Conservation (phyloP, 2,888 invertebrate genomes). For the Andrena hattorfiana region DNA sequence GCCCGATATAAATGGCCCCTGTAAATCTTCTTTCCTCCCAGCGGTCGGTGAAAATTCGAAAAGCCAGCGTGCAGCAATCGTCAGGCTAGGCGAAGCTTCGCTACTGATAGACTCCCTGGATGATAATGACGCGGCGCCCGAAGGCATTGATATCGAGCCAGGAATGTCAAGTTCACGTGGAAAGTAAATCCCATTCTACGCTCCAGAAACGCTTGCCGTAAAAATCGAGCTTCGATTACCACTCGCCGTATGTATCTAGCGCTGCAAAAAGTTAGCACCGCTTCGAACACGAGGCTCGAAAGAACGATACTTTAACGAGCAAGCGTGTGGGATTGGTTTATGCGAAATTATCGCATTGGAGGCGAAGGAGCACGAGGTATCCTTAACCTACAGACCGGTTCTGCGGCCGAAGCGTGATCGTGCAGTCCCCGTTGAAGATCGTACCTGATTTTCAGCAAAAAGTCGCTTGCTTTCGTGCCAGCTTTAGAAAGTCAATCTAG, state of each 20-base stretch:
- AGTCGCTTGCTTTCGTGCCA: constrained; percentile 72
- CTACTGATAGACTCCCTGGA: neutral
- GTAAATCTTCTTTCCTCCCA: constrained; percentile 72
- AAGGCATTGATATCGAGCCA: too few species aligned
- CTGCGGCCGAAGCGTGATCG: constrained; percentile 74
- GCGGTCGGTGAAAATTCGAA: constrained; percentile 12
- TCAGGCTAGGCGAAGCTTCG: constrained; percentile 37
- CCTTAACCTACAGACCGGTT: constrained; percentile 84
- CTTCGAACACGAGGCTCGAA: neutral
- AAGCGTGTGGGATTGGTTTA: constrained; percentile 53
- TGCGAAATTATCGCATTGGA: constrained; percentile 62
- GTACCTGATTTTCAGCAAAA: constrained; percentile 69
- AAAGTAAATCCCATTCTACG: neutral
- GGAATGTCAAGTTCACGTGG: neutral
- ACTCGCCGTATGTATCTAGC: too few species aligned
- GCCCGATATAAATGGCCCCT: constrained; percentile 76
- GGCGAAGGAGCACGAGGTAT: constrained; percentile 70
- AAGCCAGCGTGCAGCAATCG: constrained; percentile 4
- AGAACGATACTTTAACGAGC: constrained; percentile 17
- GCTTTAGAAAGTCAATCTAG: constrained; percentile 75
- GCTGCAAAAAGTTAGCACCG: too few species aligned
- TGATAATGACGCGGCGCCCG: too few species aligned
- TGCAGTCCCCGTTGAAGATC: constrained; percentile 67
- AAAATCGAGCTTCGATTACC: too few species aligned
- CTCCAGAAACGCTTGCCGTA: too few species aligned